Evolutionary conservation across 2,113 vertebrate genomes (phyloP), one percentile per base, ranked within the genome.

Genomic region (Shinisaurus crocodilurus): DNA sequence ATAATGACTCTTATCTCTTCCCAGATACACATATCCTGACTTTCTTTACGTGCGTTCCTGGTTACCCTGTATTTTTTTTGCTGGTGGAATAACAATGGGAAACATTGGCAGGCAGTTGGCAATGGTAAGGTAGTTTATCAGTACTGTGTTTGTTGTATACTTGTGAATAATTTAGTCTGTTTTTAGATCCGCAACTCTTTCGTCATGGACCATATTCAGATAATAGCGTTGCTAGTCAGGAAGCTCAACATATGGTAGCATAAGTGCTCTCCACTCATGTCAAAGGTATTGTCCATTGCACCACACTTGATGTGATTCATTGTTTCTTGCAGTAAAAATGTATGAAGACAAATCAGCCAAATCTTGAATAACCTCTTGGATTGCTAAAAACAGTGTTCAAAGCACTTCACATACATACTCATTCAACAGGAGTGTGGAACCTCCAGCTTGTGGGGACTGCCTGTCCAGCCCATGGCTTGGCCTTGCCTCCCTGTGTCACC

Each of bases 31-130:
- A 0, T 99, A 98, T 91, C 99, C 99, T 89, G 99, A 99, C 89
- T 99, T 99, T 92, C 98, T 99, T 20, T 99, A 99, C 93, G 98
- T 99, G 77, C 98, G 98, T 72, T 99, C 99, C 91, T 99, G 99
- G 99, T 96, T 99, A 88, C 99, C 99, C 0, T 99, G 98, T 92
- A 99, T 99, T 97, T 99, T 99, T 97, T 99, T 99, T 97, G 98
- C 99, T 57, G 99, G 99, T 88, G 99, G 99, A 91, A 99, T 99
- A 95, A 99, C 99, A 1, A 99, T 99, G 98, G 99, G 99, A 89
- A 99, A 99, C 93, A 99, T 99, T 18, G 99, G 99, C 90, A 97
- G 99, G 69, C 99, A 99, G 89, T 96, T 99, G 90, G 98, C 99
- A 88, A 97, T 99, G 98, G 99, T 99, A 96, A 97, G 98, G 94